Conservation (phyloP, 53 echinoderm and acorn worm genomes). For the Paelopatides confundens region DNA sequence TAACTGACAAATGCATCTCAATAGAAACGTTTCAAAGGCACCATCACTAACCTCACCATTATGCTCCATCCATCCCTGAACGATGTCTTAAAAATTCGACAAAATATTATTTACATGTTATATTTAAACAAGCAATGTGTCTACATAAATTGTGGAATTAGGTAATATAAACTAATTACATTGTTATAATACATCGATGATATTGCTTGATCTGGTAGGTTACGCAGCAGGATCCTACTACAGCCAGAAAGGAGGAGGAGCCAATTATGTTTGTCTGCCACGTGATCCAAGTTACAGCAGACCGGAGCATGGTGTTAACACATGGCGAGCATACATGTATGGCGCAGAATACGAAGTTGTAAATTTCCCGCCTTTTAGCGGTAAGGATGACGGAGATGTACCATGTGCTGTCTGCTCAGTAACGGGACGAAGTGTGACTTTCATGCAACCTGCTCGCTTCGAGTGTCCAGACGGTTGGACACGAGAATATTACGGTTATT, state of each 20-base stretch:
- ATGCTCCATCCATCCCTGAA: too few relatives aligned
- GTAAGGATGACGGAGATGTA: conserved; percentile 29
- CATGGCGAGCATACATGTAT: conserved; percentile 29
- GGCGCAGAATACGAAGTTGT: conserved; percentile 48
- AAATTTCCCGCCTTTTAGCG: conserved; percentile 14
- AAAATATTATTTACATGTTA: too few relatives aligned
- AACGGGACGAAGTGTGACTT: neutral
- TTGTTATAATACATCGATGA: too few relatives aligned
- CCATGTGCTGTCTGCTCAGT: conserved; percentile 55
- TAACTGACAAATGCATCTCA: too few relatives aligned
- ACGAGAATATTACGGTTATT: conserved; percentile 55
- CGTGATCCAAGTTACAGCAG: conserved; percentile 9
- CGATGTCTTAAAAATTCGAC: too few relatives aligned
- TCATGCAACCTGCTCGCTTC: conserved; percentile 45
- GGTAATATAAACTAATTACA: too few relatives aligned
- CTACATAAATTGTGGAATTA: too few relatives aligned
- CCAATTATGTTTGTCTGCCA: conserved; percentile 48
- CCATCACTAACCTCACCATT: too few relatives aligned
- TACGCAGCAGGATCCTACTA: conserved; percentile 6
- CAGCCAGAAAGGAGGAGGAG: conserved; percentile 26
- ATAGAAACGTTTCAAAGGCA: too few relatives aligned
- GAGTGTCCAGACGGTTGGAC: conserved; percentile 50
- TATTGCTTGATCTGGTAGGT: conserved; percentile 11
- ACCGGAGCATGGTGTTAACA: neutral
- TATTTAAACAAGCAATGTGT: too few relatives aligned